These are phyloP conservation scores for Xestia rhomboidea DNA, from an alignment of 2,888 invertebrate genomes.

Conservation along the genomic window DNA sequence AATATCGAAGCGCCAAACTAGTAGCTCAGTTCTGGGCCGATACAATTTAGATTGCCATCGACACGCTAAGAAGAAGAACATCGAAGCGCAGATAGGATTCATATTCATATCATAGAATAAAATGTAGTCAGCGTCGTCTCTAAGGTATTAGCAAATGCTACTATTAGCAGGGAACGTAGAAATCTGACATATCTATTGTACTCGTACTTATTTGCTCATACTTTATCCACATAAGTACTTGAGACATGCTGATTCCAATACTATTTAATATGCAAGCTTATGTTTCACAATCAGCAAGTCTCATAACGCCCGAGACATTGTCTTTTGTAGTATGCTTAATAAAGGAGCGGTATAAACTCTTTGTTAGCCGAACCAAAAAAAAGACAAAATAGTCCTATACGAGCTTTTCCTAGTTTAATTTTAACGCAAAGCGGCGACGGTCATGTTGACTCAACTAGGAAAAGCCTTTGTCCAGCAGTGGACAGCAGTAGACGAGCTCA, in stretches of 20 bases:
- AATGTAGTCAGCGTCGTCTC: conserved; percentile 3
- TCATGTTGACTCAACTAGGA: conserved; percentile 24
- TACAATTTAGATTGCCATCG: too few relatives aligned
- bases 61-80: too few relatives aligned
- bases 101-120: background rate
- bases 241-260: background rate
- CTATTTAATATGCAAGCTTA: background rate
- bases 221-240: background rate
- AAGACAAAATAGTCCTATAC: background rate
- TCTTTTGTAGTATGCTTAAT: background rate
- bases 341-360: background rate
- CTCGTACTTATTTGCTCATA: background rate
- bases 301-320: conserved; percentile 11
- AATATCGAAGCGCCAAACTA: background rate
- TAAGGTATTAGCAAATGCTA: conserved; percentile 4
- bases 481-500: conserved; percentile 2
- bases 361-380: background rate
- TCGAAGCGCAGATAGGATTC: background rate
- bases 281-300: background rate
- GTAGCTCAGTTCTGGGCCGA: too few relatives aligned
- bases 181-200: background rate
- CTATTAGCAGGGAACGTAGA: background rate
- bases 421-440: conserved; percentile 3
- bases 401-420: conserved; percentile 17
- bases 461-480: conserved; percentile 32